Base-by-base conservation (phyloP, 1,140 invertebrate genomes). In the Brachionus sp. region DNA sequence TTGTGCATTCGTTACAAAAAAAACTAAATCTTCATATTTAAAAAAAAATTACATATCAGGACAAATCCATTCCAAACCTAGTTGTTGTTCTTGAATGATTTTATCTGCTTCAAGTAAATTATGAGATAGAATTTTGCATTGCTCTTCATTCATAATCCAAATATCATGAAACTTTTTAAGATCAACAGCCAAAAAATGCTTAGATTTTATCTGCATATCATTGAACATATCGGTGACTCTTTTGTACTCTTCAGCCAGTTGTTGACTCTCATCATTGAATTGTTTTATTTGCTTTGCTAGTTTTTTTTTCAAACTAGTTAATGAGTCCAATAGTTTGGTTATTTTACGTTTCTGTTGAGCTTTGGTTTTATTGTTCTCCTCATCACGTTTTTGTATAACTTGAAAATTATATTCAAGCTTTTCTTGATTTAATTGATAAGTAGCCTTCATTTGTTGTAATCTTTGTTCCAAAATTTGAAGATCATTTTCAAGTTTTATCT, bases 391-490 rank as follows among this genome's bases (percentile, higher is more conserved):
- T 88, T 94, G 94, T 19, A 95, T 86, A 9, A 95, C 92, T 88
- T 93, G 90, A 86, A 94, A 95, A 88, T 94, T 95, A 85, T 95
- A 95, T 85, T 95, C 93, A 29, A 95, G 89, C 87, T 95, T 95
- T 86, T 95, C 94, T 4, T 92, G 92, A 86, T 95, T 95, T 84
- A 95, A 91, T 84, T 91, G 86, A 83, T 91, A 92, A 2, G 90
- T 86, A 2, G 92, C 91, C 87, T 94, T 93, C 70, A 94, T 92
- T 84, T 92, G 92, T 85, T 95, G 92, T 33, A 95, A 86, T 86
- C 95, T 92, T 82, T 92, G 91, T 86, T 95, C 92, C 5, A 95
- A 87, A 29, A 91, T 91, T 87, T 90, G 88, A 5, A 90, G 87
- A 84, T 90, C 88, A 29, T 86, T 89, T 84, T 90, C 89, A 44